Percentiles rank a stretch among this genome's conserved stretches.
These are phyloP conservation scores for Ataeniobius toweri DNA, from an alignment of 2,797 vertebrate species.

Conservation along the genomic window DNA sequence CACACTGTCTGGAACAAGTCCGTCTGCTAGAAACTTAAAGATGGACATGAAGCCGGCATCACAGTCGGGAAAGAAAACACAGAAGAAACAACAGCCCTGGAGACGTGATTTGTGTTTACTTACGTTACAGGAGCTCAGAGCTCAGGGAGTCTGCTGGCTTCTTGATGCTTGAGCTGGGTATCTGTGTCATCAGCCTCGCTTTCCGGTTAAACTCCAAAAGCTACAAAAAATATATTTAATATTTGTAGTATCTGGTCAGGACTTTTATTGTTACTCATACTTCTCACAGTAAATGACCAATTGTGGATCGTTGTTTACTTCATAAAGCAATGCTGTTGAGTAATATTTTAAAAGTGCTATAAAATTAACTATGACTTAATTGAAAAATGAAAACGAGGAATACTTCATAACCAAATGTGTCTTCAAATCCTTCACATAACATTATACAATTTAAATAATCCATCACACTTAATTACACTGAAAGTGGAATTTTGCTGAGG, in stretches of 20 bases:
- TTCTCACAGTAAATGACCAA: not conserved
- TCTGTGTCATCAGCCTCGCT: slow-evolving; percentile 30
- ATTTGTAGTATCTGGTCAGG: not conserved
- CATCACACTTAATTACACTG: not conserved
- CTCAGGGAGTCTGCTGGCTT: not conserved
- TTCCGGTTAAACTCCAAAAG: slow-evolving; percentile 65
- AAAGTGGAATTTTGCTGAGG: not conserved
- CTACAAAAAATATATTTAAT: slow-evolving; percentile 31
- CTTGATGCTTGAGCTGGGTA: not conserved
- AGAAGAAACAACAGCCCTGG: not conserved
- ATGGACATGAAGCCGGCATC: not conserved
- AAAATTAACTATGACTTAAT: too few species aligned
- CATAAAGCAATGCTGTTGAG: too few species aligned
- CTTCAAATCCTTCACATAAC: not conserved
- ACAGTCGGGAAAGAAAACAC: not conserved
- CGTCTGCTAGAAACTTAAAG: not conserved
- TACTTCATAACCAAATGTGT: not conserved
- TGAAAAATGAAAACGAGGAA: too few species aligned
- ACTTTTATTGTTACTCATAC: not conserved
- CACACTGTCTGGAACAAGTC: not conserved
- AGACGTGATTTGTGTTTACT: slow-evolving; percentile 2
- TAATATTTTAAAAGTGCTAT: too few species aligned
- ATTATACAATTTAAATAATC: too few species aligned
- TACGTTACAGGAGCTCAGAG: slow-evolving; percentile 26
- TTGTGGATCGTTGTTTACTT: not conserved